These are phyloP conservation scores for Crotalus tigris DNA, from an alignment of 2,113 vertebrate species.

Conservation along the genomic window DNA sequence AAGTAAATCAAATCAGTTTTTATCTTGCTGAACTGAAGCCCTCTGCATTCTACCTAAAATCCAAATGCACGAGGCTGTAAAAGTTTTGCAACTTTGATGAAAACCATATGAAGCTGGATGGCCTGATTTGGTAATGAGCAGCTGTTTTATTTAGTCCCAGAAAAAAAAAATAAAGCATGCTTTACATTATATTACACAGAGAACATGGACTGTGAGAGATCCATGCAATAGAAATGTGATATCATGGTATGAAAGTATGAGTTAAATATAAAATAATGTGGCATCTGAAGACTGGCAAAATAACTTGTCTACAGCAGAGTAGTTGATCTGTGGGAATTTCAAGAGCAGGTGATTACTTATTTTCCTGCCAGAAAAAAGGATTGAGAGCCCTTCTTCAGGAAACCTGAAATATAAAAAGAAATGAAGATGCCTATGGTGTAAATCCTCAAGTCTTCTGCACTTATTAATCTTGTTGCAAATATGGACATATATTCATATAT, in stretches of 20 bases:
- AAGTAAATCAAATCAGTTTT: not conserved
- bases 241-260: not conserved
- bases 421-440: conserved; percentile 47
- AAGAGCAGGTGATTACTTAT: conserved; percentile 44
- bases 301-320: conserved; percentile 19
- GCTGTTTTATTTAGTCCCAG: not conserved
- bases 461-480: conserved; percentile 32
- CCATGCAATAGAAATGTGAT: not conserved
- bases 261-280: conserved; percentile 26
- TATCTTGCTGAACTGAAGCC: not conserved
- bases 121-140: not conserved
- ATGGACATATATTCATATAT: conserved; percentile 44
- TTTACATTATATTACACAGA: not conserved
- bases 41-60: not conserved
- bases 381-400: conserved; percentile 38
- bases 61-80: not conserved
- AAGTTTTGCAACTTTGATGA: not conserved
- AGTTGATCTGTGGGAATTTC: conserved; percentile 39
- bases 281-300: conserved; percentile 25
- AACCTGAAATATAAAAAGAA: conserved; percentile 32
- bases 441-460: conserved; percentile 36
- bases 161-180: not conserved
- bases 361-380: conserved; percentile 35
- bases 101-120: not conserved
- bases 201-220: not conserved